Base-by-base conservation (phyloP, 2,113 vertebrate species). In the Melanostigma gelatinosum region DNA sequence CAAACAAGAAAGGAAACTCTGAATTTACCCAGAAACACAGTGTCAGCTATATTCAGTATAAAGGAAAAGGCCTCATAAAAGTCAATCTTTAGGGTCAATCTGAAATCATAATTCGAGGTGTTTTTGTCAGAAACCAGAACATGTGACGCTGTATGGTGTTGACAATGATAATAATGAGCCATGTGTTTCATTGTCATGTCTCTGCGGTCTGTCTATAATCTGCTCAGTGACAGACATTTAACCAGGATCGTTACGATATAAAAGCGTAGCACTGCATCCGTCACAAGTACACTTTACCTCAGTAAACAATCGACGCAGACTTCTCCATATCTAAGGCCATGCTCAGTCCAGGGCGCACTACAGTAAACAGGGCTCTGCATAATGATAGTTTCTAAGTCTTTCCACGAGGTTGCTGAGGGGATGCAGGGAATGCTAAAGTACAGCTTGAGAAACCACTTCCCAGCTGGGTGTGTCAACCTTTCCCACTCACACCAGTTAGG, bases 301-400 rank as follows among this genome's bases (percentile, higher is more conserved):
- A 29, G 58, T 84, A 78, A 85, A 85, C 72, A 82, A 63, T 73
- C 36, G 62, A 40, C 40, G 32, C 55, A 67, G 32, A 40, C 50
- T 77, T 2, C 42, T 61, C n/a, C 55, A 44, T 65, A 87, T 79
- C 67, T 75, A 27, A 84, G 80, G 22, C 46, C 20, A 50, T 71
- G 50, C 82, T 80, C 36, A 72, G 82, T 71, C 81, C 81, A 77
- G 82, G 74, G 67, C 70, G 64, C 64, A 7, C 67, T 82, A 78
- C 52, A 79, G 85, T 91, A 92, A 93, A 93, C 87, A 92, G 8
- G 73, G 79, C 82, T 84, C 84, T 78, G 65, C 71, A 71, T 93
- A 94, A 94, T 93, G 83, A 94, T 64, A 93, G 91, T 86, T 90
- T 94, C 91, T 92, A 94, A 94, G 89, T 74, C 69, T 77, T 58